A percentile compares a stretch with the other conserved stretches of the same genome.
These are phyloP conservation scores for Leptinotarsa rubiginosa DNA, from an alignment of 2,888 invertebrate genomes.

Conservation along the genomic window DNA sequence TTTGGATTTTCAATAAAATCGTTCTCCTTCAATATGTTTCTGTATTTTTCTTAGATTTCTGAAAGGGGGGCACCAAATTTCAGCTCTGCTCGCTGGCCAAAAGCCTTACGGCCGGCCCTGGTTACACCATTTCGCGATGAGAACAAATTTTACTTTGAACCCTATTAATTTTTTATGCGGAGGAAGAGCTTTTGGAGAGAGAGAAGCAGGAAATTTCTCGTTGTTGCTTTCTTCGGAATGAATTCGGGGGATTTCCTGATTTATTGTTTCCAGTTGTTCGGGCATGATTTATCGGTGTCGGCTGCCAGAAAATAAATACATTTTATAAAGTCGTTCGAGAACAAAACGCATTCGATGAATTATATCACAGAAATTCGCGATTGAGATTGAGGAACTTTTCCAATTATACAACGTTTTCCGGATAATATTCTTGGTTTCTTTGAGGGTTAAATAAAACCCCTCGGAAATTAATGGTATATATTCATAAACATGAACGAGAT, in stretches of 20 bases:
- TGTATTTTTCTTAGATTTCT: no score
- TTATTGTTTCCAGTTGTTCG: conserved; percentile 43
- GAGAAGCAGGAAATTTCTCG: conserved; percentile 35
- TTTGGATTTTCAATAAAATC: no score
- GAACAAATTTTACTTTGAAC: conserved; percentile 24
- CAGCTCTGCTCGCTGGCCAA: no score
- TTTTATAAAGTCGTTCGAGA: conserved; percentile 35
- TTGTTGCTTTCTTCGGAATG: conserved; percentile 40
- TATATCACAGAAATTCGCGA: not conserved
- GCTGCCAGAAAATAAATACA: conserved; percentile 33
- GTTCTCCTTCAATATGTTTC: no score
- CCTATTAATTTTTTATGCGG: conserved; percentile 23
- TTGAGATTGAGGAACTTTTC: no score
- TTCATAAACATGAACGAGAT: no score
- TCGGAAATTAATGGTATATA: no score
- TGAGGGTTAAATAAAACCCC: no score
- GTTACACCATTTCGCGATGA: conserved; percentile 5
- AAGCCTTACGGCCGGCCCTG: no score
- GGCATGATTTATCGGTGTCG: conserved; percentile 41
- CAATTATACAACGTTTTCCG: no score
- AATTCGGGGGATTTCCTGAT: conserved; percentile 43
- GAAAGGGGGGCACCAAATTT: no score
- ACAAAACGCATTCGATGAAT: conserved; percentile 10
- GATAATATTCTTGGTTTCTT: no score
- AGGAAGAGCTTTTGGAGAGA: conserved; percentile 14